Base-by-base conservation (phyloP, 2,888 invertebrate genomes). In the Plagodis pulveraria region DNA sequence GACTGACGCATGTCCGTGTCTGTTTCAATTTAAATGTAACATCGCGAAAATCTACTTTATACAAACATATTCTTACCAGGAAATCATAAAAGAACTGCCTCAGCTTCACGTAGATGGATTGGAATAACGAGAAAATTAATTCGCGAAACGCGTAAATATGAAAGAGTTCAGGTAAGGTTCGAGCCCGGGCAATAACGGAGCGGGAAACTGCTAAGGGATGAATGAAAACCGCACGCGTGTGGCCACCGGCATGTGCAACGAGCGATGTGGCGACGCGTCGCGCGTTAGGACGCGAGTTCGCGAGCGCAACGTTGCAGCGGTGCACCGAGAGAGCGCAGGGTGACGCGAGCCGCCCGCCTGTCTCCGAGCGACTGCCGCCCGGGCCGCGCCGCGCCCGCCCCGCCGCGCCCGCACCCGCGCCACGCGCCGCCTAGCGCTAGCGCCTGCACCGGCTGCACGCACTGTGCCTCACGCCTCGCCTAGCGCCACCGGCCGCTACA, bases 301-400 rank as follows among this genome's bases (percentile, higher is more conserved):
- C 80, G 84, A 79, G 79, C 81, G 84, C 83, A 81, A 73, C 78
- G 77, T 74, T 83, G 85, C 85, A 82, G 77, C 80, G 83, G 70
- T 80, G 82, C 84, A 82, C 78, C 71, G 72, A 75, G 68, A 73
- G 69, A 77, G 73, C 76, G 78, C 78, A 79, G 77, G 81, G 86
- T 88, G 86, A 87, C 88, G 83, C 84, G 85, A 83, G 86, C 83
- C 86, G 84, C 82, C 82, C 86, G 90, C 89, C 83, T 84, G 84
- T 76, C 81, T 79, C 79, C 79, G 88, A 89, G 89, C 90, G 85
- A 91, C 91, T 91, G 90, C 83, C 89, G 90, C 87, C 89, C 89
- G 87, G 89, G 89, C 83, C 85, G 84, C 81, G 80, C 73, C 80
- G 82, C 81, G 74, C 76, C 71, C 83, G 79, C 81, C 81, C 76